A percentile compares a stretch with the other conserved stretches of the same genome.
Conservation (phyloP, 2,113 vertebrate genomes). For the Chaenocephalus aceratus region DNA sequence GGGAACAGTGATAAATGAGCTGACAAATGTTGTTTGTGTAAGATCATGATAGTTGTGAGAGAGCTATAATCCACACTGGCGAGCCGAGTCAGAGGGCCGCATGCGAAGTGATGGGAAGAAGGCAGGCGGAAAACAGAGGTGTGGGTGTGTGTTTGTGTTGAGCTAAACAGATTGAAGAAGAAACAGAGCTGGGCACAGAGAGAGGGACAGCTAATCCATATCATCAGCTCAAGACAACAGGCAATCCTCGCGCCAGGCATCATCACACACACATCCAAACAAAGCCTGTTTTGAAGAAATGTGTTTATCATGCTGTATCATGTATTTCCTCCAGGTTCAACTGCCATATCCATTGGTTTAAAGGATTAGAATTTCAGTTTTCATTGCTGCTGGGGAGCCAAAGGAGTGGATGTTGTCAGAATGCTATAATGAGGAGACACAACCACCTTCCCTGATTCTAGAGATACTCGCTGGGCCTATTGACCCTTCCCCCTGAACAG, state of each 20-base stretch:
- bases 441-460: conserved; percentile 6
- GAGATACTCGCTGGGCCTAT: background rate
- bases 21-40: conserved; percentile 87
- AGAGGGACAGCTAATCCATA: conserved; percentile 62
- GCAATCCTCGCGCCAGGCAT: conserved; percentile 25
- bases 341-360: conserved; percentile 16
- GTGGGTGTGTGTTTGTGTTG: conserved; percentile 16
- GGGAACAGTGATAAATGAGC: conserved; percentile 85
- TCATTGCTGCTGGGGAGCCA: conserved; percentile 17
- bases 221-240: conserved; percentile 47
- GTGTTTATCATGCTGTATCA: conserved; percentile 15
- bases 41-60: conserved; percentile 82
- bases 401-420: background rate
- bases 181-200: conserved; percentile 31
- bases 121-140: conserved; percentile 50
- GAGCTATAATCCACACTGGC: conserved; percentile 76
- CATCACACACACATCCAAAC: conserved; percentile 19
- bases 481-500: background rate
- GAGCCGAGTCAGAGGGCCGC: conserved; percentile 65
- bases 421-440: conserved; percentile 15
- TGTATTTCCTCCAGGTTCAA: conserved; percentile 15
- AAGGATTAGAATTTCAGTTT: conserved; percentile 23
- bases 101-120: conserved; percentile 21
- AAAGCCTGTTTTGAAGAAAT: conserved; percentile 19
- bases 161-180: background rate